Conservation (phyloP, 2,113 vertebrate genomes). For the Anhinga rufa region DNA sequence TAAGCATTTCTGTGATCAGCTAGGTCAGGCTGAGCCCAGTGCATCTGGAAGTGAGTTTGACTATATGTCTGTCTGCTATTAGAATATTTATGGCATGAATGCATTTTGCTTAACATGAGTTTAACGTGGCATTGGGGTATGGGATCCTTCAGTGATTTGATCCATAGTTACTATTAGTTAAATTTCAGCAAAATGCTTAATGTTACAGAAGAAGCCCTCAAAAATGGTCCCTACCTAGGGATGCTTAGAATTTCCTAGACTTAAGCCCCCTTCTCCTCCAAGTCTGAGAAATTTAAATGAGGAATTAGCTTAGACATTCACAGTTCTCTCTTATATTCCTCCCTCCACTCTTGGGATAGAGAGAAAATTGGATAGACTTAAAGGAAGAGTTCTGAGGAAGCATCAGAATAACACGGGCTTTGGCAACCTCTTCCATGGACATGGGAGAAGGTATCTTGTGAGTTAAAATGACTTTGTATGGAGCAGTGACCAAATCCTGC, state of each 20-base stretch:
- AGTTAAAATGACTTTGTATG: not conserved
- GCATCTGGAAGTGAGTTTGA: not conserved
- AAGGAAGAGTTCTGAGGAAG: not conserved
- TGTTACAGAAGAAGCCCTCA: not conserved
- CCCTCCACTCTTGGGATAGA: not conserved
- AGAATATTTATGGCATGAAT: not conserved
- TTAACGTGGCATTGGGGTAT: not conserved
- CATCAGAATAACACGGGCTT: not conserved
- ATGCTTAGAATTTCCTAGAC: not conserved
- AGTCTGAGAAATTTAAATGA: not conserved
- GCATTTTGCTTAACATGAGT: not conserved
- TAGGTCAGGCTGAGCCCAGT: not conserved
- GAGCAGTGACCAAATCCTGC: not conserved
- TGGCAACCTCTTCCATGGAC: not conserved
- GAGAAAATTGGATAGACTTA: not conserved
- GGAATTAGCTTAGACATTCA: not conserved
- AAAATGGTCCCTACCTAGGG: not conserved
- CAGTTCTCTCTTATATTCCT: not conserved
- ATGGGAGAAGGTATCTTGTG: not conserved
- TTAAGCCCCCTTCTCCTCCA: not conserved
- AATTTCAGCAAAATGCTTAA: not conserved
- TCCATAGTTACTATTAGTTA: not conserved
- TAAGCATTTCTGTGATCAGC: conserved; percentile 21
- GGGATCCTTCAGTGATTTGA: not conserved
- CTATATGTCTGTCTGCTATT: not conserved